A percentile compares a stretch with the other conserved stretches of the same genome.
phyloP scores from a whole-genome alignment of 2,888 invertebrate species.

The Pogonocherus hispidulus region DNA sequence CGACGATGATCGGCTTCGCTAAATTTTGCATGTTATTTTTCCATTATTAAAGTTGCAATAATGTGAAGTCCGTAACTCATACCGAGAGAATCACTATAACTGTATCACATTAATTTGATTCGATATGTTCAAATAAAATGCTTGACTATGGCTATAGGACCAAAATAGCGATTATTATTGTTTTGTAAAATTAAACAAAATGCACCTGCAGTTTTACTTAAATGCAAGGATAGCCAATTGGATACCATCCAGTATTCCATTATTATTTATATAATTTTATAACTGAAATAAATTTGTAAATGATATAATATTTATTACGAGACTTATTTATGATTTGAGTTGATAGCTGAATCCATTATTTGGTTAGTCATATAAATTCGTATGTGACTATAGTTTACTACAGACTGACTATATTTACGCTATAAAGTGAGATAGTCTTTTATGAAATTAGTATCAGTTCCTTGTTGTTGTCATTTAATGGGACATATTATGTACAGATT shows the following conservation, averaged over 20 bases:
- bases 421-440: too few relatives aligned
- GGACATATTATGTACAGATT: too few relatives aligned
- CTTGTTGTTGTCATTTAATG: too few relatives aligned
- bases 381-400: too few relatives aligned
- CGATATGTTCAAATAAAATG: background rate
- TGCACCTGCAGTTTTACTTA: background rate
- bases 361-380: background rate
- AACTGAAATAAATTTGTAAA: background rate
- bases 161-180: background rate
- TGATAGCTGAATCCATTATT: background rate
- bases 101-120: background rate
- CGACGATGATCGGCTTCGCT: too few relatives aligned
- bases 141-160: background rate
- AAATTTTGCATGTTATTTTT: too few relatives aligned
- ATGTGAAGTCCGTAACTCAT: too few relatives aligned
- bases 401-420: too few relatives aligned
- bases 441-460: too few relatives aligned
- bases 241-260: slow-evolving; percentile 1
- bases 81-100: background rate
- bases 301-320: background rate
- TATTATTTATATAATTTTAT: slow-evolving; percentile 13
- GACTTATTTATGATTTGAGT: background rate
- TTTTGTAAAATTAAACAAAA: background rate
- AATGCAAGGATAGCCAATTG: background rate
- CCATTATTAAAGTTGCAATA: too few relatives aligned